Percentiles rank a stretch among this genome's conserved stretches.
Conservation (phyloP, 2,797 vertebrate genomes). For the Hapalemur alaotrensis region DNA sequence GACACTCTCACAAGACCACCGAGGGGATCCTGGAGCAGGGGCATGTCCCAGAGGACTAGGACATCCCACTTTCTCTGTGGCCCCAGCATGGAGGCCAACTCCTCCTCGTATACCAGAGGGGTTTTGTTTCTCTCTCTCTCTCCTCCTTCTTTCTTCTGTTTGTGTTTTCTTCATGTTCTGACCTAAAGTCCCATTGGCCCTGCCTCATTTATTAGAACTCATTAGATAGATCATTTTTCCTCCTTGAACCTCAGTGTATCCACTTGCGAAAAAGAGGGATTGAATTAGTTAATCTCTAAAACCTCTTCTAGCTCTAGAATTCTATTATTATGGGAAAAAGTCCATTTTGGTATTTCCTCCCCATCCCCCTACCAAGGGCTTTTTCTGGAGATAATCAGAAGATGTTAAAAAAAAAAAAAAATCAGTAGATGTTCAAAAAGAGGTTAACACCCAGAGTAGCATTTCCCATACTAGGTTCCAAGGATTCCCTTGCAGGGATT, state of each 20-base stretch:
- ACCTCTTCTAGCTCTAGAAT: neutral
- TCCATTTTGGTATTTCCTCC: neutral
- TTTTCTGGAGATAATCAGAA: neutral
- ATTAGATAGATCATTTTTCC: neutral
- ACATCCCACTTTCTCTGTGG: neutral
- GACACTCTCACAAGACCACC: neutral
- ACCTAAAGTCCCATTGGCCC: neutral
- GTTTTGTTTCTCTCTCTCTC: neutral
- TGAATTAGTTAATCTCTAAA: neutral
- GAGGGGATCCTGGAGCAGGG: neutral
- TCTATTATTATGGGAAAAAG: neutral
- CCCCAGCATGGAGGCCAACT: neutral
- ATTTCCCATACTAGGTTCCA: slow-evolving; percentile 10
- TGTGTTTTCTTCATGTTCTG: neutral
- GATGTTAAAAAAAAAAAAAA: neutral
- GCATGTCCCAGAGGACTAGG: neutral
- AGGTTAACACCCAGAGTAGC: neutral
- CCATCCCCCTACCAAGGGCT: neutral
- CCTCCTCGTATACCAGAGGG: neutral
- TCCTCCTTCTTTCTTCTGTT: neutral
- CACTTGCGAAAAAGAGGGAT: neutral
- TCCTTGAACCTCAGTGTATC: neutral
- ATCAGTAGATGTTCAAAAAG: neutral
- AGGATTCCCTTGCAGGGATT: neutral
- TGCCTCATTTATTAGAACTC: neutral